Evolutionary conservation across 2,113 vertebrate species (phyloP), one percentile per base, ranked within the genome.

Genomic region (Chascanopsetta lugubris): DNA sequence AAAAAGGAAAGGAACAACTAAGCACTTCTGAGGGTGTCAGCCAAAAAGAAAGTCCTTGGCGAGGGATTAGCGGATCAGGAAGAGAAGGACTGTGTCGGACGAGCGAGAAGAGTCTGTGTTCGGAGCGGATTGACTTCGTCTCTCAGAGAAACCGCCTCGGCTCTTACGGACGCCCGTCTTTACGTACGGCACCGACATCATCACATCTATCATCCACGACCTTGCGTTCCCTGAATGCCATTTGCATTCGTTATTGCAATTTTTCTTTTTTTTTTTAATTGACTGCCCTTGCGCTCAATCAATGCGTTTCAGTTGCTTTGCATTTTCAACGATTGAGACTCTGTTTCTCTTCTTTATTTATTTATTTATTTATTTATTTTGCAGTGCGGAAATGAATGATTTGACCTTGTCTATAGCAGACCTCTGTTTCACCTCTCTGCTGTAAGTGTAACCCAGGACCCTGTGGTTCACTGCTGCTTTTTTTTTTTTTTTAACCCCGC

Each of bases 341-440:
- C 3, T 59, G 38, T 72, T 58, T 58, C 59, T n/a, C 29, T 76
- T 72, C 61, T 72, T 32, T 54, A 29, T 63, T 74, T 29, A 15
- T 51, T 55, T 68, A n/a, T 72, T 32, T 54, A 29, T 63, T 74
- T 29, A 15, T 51, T 55, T 68, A n/a, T n/a, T 50, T 72, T 75
- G 73, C 25, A 20, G 57, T 32, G 25, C 59, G 83, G 55, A 82
- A 83, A 79, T 42, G 8, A 84, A 68, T 13, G 24, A 26, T 75
- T 78, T 27, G n/a, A n/a, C n/a, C n/a, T 82, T 82, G 79, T 64
- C 80, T 69, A 34, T 24, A 21, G 65, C 48, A 79, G 67, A 79
- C 68, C 76, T 84, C 79, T 9, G 60, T 54, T 81, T 88, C 76
- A 90, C 77, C 87, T 88, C 49, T 79, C 54, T 71, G 59, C 71